phyloP scores from a whole-genome alignment of 2,113 vertebrate genomes.

The Phodopus roborovskii region DNA sequence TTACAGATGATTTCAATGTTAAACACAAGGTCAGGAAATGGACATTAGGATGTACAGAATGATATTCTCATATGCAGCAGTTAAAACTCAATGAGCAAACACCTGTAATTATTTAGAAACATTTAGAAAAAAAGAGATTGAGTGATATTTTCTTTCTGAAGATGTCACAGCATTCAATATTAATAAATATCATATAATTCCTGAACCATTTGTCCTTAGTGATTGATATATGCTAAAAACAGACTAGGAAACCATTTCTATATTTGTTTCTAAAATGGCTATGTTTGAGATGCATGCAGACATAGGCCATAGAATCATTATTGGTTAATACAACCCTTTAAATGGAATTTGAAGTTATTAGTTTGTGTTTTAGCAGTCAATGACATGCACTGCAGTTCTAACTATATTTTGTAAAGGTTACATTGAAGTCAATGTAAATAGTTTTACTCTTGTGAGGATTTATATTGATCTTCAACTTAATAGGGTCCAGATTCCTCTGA shows the following conservation, averaged over 20 bases:
- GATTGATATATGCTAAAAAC: background rate
- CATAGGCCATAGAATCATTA: background rate
- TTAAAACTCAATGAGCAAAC: background rate
- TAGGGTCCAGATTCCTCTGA: background rate
- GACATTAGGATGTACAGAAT: background rate
- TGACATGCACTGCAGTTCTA: background rate
- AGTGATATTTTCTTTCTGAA: constrained; percentile 2
- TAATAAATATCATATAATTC: background rate
- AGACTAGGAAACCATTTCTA: background rate
- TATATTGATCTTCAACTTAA: background rate
- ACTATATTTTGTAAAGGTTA: background rate
- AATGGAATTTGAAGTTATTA: background rate
- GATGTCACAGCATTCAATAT: background rate
- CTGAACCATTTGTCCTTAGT: background rate
- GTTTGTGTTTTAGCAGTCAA: background rate
- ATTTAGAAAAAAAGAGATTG: background rate
- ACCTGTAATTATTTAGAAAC: background rate
- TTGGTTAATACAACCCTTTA: background rate
- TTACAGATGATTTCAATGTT: background rate
- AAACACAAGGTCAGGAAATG: background rate
- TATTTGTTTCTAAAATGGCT: background rate
- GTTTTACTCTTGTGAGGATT: background rate
- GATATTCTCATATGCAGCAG: background rate
- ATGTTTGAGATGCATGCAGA: background rate
- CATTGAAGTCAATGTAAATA: background rate